Conservation (phyloP, 2,797 vertebrate genomes). For the Lates japonicus region DNA sequence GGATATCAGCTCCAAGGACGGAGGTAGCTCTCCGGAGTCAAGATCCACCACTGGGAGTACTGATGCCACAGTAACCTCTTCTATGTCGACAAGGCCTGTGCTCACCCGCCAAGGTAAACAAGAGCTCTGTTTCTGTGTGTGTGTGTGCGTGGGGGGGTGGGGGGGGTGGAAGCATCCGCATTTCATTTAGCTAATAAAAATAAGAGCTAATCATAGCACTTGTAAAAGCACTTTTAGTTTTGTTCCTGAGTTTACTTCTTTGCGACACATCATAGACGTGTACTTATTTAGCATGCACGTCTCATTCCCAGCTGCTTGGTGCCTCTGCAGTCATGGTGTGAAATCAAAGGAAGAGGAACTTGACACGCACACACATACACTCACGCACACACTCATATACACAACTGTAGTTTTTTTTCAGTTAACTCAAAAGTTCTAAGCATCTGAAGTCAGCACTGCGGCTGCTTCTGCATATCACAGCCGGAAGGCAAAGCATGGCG, state of each 20-base stretch:
- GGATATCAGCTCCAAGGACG: slow-evolving; percentile 86
- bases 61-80: slow-evolving; percentile 68
- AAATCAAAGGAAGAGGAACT: slow-evolving; percentile 69
- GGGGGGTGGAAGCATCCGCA: slow-evolving; percentile 30
- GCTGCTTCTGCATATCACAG: slow-evolving; percentile 56
- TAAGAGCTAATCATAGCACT: slow-evolving; percentile 35
- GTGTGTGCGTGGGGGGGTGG: neutral
- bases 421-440: slow-evolving; percentile 53
- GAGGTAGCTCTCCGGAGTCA: slow-evolving; percentile 69
- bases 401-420: slow-evolving; percentile 50
- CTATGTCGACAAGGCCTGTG: slow-evolving; percentile 71
- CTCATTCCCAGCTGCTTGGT: slow-evolving; percentile 50
- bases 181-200: slow-evolving; percentile 32
- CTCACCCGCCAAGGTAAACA: slow-evolving; percentile 85
- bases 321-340: slow-evolving; percentile 56
- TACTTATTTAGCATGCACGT: slow-evolving; percentile 58
- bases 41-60: slow-evolving; percentile 65
- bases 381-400: slow-evolving; percentile 49
- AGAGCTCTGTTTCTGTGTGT: slow-evolving; percentile 12
- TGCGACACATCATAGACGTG: neutral
- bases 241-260: slow-evolving; percentile 37
- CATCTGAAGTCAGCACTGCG: slow-evolving; percentile 52
- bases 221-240: slow-evolving; percentile 35
- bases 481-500: slow-evolving; percentile 48
- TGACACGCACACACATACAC: slow-evolving; percentile 55